A percentile compares a stretch with the other conserved stretches of the same genome.
phyloP scores from a whole-genome alignment of 2,113 vertebrate genomes.

The Hippotragus niger region DNA sequence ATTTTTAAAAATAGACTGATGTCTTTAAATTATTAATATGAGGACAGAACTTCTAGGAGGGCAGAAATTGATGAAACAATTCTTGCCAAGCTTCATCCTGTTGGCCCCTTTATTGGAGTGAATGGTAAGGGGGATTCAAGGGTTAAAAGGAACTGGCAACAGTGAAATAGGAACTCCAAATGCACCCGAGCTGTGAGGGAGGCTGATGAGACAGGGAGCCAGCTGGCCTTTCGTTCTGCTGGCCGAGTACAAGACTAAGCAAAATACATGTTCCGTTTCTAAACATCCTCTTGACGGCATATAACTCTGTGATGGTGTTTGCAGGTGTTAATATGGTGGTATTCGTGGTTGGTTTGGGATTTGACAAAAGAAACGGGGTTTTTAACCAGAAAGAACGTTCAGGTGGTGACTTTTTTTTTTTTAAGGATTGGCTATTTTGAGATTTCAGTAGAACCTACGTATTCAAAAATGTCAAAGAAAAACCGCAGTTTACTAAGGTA shows the following conservation, averaged over 20 bases:
- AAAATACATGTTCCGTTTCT: not conserved
- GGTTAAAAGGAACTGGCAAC: not conserved
- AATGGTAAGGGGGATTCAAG: not conserved
- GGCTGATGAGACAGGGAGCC: not conserved
- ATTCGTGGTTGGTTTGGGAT: not conserved
- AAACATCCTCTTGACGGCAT: not conserved
- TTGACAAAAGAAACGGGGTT: not conserved
- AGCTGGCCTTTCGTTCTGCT: not conserved
- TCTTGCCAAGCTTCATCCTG: not conserved
- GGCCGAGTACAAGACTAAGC: not conserved
- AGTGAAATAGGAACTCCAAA: not conserved
- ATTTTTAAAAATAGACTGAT: not conserved
- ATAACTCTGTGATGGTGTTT: not conserved
- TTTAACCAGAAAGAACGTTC: not conserved
- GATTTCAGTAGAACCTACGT: not conserved
- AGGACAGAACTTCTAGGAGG: not conserved
- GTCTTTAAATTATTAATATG: not conserved
- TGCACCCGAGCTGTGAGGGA: not conserved
- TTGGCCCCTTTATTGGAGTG: not conserved
- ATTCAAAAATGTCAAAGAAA: conserved; percentile 9
- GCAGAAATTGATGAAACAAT: not conserved
- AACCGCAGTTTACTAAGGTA: not conserved
- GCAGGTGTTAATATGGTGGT: not conserved
- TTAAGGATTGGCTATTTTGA: conserved; percentile 15
- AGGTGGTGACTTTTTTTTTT: not conserved